These are phyloP conservation scores for Tortricodes alternella DNA, from an alignment of 2,888 invertebrate species.

Conservation along the genomic window DNA sequence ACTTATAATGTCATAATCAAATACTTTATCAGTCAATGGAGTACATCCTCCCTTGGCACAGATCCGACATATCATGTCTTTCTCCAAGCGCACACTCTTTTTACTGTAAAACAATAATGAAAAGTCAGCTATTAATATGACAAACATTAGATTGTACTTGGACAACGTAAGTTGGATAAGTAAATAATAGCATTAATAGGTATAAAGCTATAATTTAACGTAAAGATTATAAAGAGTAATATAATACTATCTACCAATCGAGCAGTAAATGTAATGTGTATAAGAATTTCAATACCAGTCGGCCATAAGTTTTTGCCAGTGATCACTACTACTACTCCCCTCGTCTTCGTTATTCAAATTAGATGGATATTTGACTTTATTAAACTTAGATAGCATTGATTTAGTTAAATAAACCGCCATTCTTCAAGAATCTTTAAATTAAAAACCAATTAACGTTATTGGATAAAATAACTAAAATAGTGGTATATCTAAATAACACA, in stretches of 20 bases:
- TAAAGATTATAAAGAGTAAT: no score
- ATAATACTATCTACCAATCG: not conserved
- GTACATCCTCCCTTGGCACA: constrained; percentile 68
- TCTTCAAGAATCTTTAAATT: not conserved
- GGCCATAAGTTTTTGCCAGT: constrained; percentile 63
- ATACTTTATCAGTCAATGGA: constrained; percentile 62
- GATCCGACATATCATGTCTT: constrained; percentile 69
- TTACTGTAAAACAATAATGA: constrained; percentile 43
- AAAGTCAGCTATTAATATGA: not conserved
- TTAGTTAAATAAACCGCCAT: constrained; percentile 74
- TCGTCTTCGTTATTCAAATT: constrained; percentile 46
- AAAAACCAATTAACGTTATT: not conserved
- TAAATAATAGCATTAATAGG: no score
- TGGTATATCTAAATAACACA: not conserved
- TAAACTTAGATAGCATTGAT: constrained; percentile 65
- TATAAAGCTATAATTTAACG: no score
- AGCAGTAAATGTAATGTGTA: not conserved
- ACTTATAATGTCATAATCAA: constrained; percentile 64
- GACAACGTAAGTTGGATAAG: no score
- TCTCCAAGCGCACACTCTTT: constrained; percentile 51
- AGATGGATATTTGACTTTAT: constrained; percentile 55
- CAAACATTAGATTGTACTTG: no score
- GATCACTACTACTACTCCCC: constrained; percentile 48
- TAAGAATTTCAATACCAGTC: constrained; percentile 44
- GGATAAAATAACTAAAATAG: not conserved